These are phyloP conservation scores for Epiblema foenella DNA, from an alignment of 2,888 invertebrate genomes.

Conservation along the genomic window DNA sequence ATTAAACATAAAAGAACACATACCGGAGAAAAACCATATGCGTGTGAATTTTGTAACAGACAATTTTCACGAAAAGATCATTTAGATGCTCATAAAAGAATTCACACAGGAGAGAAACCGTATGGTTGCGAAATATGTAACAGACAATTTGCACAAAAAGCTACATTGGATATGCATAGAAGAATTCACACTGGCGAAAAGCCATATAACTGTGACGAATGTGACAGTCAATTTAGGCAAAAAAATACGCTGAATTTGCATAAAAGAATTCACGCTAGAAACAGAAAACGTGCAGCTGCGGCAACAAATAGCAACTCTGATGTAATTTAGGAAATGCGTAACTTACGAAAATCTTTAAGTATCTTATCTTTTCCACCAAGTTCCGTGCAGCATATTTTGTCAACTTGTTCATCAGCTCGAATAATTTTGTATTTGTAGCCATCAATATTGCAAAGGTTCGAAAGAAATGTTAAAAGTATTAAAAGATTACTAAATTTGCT, in stretches of 20 bases:
- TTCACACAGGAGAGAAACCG: neutral
- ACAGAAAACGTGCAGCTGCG: neutral
- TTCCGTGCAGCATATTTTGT: too few relatives aligned
- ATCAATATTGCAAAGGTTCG: too few relatives aligned
- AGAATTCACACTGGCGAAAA: neutral
- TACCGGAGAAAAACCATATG: neutral
- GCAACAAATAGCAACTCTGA: neutral
- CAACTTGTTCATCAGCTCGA: too few relatives aligned
- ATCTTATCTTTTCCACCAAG: too few relatives aligned
- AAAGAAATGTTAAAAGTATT: too few relatives aligned
- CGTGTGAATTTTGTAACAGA: neutral
- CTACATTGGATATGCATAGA: neutral
- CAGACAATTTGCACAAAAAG: slow-evolving; percentile 3
- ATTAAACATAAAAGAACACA: slow-evolving; percentile 8
- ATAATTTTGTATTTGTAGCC: too few relatives aligned
- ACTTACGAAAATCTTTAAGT: too few relatives aligned
- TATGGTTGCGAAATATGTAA: slow-evolving; percentile 2
- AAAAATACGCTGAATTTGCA: neutral
- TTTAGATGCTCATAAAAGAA: neutral
- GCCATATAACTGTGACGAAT: slow-evolving; percentile 6
- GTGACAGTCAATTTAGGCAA: neutral
- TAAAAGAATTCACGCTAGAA: slow-evolving; percentile 2
- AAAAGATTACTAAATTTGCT: too few relatives aligned
- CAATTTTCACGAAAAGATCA: slow-evolving; percentile 7
- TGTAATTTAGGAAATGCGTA: neutral